Evolutionary conservation across 2,113 vertebrate genomes (phyloP), one percentile per base, ranked within the genome.

Genomic region (Catharus bicknelli): DNA sequence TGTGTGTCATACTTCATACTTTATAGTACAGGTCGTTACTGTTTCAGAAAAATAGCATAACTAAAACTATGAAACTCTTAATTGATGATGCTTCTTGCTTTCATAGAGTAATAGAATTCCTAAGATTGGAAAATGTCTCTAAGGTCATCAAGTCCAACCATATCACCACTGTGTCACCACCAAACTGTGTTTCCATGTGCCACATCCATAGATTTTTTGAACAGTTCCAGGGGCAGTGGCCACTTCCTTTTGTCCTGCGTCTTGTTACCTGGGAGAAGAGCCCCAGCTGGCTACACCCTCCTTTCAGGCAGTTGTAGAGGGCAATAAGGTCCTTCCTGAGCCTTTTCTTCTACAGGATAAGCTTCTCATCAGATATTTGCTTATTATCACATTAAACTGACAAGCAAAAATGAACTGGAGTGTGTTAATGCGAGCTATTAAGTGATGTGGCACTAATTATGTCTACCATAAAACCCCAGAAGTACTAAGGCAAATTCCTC

Each of bases 101-200:
- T 82, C 21, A 18, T 9, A 13, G 45, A 36, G 12, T 67, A 32
- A 38, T 9, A 63, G 57, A 34, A 51, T 80, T 15, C 19, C 38
- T n/a, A n/a, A 17, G 6, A 3, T 16, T 88, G n/a, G 23, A 34
- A 67, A 67, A 53, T 38, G 13, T 11, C n/a, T 30, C 61, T 68
- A 47, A 59, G n/a, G 5, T 59, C 8, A 13, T 51, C 15, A 51
- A 45, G 19, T 74, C 27, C 22, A 29, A 21, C 15, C 10, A 11
- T 17, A n/a, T 45, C 19, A 21, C 29, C 19, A 17, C 21, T 7
- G 25, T 67, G 45, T 53, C 29, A 40, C 38, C 40, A 58, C 6
- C 6, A 59, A 59, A 13, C 13, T 0, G 0, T 17, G 19, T 29
- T n/a, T 25, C n/a, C 16, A 15, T 16, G 38, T 59, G 38, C n/a